phyloP scores from a whole-genome alignment of 2,113 vertebrate genomes.

The Greenwoodochromis staneri region DNA sequence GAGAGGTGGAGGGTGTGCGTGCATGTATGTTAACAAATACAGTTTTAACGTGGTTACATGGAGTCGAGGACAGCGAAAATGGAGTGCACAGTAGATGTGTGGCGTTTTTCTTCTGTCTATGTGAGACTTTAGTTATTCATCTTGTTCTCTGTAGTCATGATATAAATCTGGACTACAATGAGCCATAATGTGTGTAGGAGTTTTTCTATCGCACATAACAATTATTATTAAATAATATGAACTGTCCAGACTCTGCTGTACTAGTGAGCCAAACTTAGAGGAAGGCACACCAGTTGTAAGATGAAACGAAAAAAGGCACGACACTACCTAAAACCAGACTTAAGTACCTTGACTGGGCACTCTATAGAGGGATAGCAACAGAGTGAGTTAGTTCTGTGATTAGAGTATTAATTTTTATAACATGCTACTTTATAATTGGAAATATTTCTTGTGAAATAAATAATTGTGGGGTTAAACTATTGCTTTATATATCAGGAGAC shows the following conservation, averaged over 20 bases:
- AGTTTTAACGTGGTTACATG: not conserved
- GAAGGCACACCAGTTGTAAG: not conserved
- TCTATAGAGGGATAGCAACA: not conserved
- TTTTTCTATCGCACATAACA: not conserved
- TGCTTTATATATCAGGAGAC: not conserved
- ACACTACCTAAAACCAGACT: not conserved
- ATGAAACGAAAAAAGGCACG: not conserved
- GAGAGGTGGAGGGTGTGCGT: not conserved
- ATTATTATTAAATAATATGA: constrained; percentile 5
- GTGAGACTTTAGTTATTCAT: not conserved
- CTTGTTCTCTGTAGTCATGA: not conserved
- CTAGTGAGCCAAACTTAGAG: not conserved
- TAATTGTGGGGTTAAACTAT: not conserved
- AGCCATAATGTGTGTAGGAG: not conserved
- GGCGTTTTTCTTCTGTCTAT: not conserved
- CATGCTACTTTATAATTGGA: not conserved
- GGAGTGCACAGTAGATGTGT: not conserved
- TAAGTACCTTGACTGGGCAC: not conserved
- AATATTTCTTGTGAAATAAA: not conserved
- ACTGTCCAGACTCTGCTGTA: not conserved
- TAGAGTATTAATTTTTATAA: not conserved
- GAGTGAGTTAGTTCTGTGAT: not conserved
- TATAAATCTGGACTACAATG: not conserved
- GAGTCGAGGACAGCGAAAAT: not conserved
- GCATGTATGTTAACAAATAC: not conserved